Conservation (phyloP, 2,888 invertebrate genomes). For the Diogma glabrata region DNA sequence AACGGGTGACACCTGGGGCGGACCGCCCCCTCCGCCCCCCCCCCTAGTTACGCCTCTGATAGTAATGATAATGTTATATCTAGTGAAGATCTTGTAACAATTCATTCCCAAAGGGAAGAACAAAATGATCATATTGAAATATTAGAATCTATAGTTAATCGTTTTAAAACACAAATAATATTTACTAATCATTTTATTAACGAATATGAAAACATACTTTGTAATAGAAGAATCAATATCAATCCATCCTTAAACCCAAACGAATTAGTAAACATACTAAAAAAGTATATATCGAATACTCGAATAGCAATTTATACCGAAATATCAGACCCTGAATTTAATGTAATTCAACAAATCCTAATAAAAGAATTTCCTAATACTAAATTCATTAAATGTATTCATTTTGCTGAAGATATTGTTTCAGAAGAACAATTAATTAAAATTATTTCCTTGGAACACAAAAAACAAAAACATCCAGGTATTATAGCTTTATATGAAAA, state of each 20-base stretch:
- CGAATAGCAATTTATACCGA: conserved; percentile 12
- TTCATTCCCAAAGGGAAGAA: neutral
- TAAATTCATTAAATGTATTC: neutral
- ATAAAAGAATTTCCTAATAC: neutral
- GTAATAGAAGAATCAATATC: neutral
- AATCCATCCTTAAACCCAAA: neutral
- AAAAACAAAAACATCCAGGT: neutral
- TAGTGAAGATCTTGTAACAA: too few species aligned
- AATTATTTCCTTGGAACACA: neutral
- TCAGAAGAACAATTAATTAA: neutral
- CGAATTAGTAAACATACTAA: conserved; percentile 1
- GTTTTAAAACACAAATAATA: neutral
- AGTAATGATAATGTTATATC: too few species aligned
- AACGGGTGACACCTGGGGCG: too few species aligned
- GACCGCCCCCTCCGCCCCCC: too few species aligned
- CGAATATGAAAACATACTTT: neutral
- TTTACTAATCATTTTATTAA: neutral
- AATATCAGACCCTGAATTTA: conserved; percentile 6
- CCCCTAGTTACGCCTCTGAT: too few species aligned
- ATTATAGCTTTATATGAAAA: neutral
- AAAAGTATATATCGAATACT: neutral
- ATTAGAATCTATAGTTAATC: neutral
- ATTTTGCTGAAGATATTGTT: neutral
- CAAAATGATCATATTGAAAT: neutral
- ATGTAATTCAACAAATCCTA: neutral